These are phyloP conservation scores for Drosophila mimetica DNA, from an alignment of 2,888 invertebrate species.

Conservation along the genomic window DNA sequence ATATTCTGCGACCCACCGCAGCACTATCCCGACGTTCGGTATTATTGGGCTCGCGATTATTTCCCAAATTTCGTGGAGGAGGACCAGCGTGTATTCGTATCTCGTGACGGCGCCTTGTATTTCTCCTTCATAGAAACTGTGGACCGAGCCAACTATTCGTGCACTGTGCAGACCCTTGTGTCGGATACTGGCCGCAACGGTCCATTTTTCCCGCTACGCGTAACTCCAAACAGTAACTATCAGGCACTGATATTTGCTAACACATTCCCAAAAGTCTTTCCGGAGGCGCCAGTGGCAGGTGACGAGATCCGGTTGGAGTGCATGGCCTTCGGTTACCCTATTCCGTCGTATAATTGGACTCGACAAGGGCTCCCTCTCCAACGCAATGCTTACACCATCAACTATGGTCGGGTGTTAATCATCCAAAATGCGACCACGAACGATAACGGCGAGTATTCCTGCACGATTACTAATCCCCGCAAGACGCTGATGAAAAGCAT, in stretches of 20 bases:
- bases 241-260: constrained; percentile 96
- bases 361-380: constrained; percentile 90
- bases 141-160: constrained; percentile 95
- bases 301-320: constrained; percentile 96
- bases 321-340: constrained; percentile 97
- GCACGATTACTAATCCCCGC: constrained; percentile 92
- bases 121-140: constrained; percentile 96
- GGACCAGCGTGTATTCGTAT: constrained; percentile 96
- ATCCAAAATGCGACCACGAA: constrained; percentile 94
- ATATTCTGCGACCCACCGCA: constrained; percentile 97
- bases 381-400: constrained; percentile 88
- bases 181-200: constrained; percentile 95
- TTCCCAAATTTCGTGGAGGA: constrained; percentile 97
- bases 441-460: constrained; percentile 96
- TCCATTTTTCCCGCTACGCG: constrained; percentile 92
- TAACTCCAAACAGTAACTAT: constrained; percentile 94
- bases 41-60: constrained; percentile 95
- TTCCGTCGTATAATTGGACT: constrained; percentile 97
- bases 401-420: constrained; percentile 93
- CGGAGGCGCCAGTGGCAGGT: constrained; percentile 95
- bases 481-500: constrained; percentile 91
- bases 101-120: constrained; percentile 96
- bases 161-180: constrained; percentile 94
- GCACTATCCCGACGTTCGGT: constrained; percentile 94
- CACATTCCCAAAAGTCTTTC: constrained; percentile 97